phyloP scores from a whole-genome alignment of 2,888 invertebrate species.

The Pyrrhia umbra region DNA sequence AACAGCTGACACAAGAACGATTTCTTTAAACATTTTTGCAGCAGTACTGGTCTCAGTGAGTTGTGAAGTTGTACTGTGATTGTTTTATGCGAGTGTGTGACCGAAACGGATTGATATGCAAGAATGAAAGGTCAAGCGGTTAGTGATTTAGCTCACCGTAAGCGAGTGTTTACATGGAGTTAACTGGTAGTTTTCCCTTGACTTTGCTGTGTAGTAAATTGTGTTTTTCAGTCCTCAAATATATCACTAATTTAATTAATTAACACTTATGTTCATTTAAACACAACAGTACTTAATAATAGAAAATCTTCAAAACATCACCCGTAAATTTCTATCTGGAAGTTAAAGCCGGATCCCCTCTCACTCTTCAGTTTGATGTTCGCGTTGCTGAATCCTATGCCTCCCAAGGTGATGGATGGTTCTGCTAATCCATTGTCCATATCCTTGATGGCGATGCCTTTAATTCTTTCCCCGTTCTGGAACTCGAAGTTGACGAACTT shows the following conservation, averaged over 20 bases:
- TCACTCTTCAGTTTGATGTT: slow-evolving; percentile 85
- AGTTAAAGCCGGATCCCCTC: slow-evolving; percentile 80
- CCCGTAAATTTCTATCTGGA: slow-evolving; percentile 81
- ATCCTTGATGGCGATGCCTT: slow-evolving; percentile 84
- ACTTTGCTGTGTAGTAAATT: not conserved
- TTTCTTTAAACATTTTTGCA: slow-evolving; percentile 56
- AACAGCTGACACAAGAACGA: slow-evolving; percentile 34
- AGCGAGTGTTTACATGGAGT: slow-evolving; percentile 56
- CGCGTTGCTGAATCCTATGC: slow-evolving; percentile 80
- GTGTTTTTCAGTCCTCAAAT: not conserved
- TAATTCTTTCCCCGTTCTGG: slow-evolving; percentile 77
- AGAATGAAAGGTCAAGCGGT: slow-evolving; percentile 58
- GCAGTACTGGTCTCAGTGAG: slow-evolving; percentile 22
- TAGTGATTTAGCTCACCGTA: slow-evolving; percentile 39
- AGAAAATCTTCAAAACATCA: slow-evolving; percentile 55
- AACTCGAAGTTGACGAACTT: slow-evolving; percentile 78
- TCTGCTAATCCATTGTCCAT: slow-evolving; percentile 80
- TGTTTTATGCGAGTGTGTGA: slow-evolving; percentile 32
- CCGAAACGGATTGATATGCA: slow-evolving; percentile 43
- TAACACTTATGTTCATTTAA: not conserved
- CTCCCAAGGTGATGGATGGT: slow-evolving; percentile 82
- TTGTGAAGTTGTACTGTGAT: slow-evolving; percentile 38
- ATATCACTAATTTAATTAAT: not conserved
- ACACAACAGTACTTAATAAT: not conserved
- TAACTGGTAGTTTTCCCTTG: slow-evolving; percentile 26